Evolutionary conservation across 1,140 invertebrate species (phyloP).

Genomic region (Megalonaias nervosa): DNA sequence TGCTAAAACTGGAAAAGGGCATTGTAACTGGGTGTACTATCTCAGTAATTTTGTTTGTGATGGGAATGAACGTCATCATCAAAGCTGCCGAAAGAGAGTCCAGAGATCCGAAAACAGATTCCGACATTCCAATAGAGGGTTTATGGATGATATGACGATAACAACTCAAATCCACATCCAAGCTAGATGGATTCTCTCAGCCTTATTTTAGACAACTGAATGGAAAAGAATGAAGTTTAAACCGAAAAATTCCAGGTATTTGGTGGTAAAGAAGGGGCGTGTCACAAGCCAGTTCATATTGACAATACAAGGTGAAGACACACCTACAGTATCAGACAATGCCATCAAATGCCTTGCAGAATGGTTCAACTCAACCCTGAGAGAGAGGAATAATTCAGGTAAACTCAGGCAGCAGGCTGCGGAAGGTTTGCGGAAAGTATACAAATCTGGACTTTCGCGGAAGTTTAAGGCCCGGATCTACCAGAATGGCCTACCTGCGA

Average conservation of each 20-base stretch:
- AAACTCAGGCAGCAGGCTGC: background rate
- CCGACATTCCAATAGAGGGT: constrained; percentile 27
- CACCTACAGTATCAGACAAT: constrained; percentile 1
- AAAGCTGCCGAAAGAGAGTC: no score
- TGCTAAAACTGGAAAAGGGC: constrained; percentile 24
- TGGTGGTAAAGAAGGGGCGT: no score
- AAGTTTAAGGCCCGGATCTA: constrained; percentile 30
- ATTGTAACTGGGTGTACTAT: constrained; percentile 28
- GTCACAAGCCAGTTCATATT: no score
- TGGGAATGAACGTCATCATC: no score
- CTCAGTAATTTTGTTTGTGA: no score
- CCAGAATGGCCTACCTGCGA: constrained; percentile 13
- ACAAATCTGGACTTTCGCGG: constrained; percentile 19
- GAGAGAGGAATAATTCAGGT: no score
- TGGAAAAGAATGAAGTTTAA: constrained; percentile 29
- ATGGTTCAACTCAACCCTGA: no score
- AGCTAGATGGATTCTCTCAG: constrained; percentile 20
- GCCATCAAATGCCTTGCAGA: no score
- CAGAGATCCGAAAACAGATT: constrained; percentile 9
- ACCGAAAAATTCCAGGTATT: constrained; percentile 25
- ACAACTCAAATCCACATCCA: constrained; percentile 25
- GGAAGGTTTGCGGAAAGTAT: background rate
- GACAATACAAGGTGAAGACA: constrained; percentile 13
- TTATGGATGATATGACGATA: constrained; percentile 34
- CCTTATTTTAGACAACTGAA: background rate